Conservation (phyloP, 2,797 vertebrate genomes). For the Neosilurus mollespiculum region DNA sequence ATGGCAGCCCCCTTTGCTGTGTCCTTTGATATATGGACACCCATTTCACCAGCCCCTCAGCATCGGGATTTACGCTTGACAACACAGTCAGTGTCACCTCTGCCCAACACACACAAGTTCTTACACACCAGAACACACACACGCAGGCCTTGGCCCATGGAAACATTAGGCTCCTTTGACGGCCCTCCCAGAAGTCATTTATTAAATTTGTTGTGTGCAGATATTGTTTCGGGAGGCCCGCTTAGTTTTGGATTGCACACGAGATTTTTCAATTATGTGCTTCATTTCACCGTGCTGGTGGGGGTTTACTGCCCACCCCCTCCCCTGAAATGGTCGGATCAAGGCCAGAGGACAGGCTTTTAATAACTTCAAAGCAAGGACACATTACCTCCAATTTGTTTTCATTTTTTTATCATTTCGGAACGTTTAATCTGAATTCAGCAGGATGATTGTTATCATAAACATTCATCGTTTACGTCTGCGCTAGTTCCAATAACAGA, state of each 20-base stretch:
- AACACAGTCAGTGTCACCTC: slow-evolving; percentile 84
- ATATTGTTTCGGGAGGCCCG: slow-evolving; percentile 77
- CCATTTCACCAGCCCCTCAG: slow-evolving; percentile 78
- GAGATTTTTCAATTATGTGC: slow-evolving; percentile 84
- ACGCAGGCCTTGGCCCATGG: slow-evolving; percentile 48
- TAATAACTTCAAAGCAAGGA: slow-evolving; percentile 77
- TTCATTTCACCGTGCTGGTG: slow-evolving; percentile 79
- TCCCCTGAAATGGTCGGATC: slow-evolving; percentile 56
- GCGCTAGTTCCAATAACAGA: slow-evolving; percentile 12
- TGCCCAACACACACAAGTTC: slow-evolving; percentile 64
- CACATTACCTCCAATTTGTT: slow-evolving; percentile 58
- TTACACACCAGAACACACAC: slow-evolving; percentile 50
- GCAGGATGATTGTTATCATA: slow-evolving; percentile 17
- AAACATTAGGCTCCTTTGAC: slow-evolving; percentile 79
- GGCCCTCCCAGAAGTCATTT: slow-evolving; percentile 76
- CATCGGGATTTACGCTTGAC: slow-evolving; percentile 82
- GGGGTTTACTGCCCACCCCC: slow-evolving; percentile 70
- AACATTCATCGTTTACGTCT: slow-evolving; percentile 26
- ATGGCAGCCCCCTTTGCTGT: slow-evolving; percentile 76
- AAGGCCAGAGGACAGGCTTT: slow-evolving; percentile 71
- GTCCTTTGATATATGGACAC: slow-evolving; percentile 83
- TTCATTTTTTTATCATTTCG: slow-evolving; percentile 51
- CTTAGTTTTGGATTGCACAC: slow-evolving; percentile 81
- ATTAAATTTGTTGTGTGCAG: slow-evolving; percentile 80
- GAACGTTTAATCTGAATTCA: slow-evolving; percentile 29